Conservation (phyloP, 2,113 vertebrate species). For the Tupaia tana region DNA sequence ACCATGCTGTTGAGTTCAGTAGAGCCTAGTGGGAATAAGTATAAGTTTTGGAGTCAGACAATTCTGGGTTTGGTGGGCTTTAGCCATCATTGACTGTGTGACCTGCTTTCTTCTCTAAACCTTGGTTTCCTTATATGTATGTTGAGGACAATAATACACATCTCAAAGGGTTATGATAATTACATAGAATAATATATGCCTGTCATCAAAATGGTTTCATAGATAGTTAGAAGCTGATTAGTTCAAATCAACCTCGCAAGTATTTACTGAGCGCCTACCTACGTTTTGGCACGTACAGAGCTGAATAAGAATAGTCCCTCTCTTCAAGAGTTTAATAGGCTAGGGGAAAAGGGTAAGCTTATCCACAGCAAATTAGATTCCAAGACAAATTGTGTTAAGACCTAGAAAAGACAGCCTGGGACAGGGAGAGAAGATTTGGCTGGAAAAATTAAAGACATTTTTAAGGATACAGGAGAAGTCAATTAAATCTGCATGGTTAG, state of each 20-base stretch:
- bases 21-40: not conserved
- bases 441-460: slow-evolving; percentile 47
- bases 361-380: not conserved
- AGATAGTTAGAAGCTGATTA: not conserved
- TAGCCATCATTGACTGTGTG: not conserved
- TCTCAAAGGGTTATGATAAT: not conserved
- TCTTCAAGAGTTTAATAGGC: not conserved
- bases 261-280: not conserved
- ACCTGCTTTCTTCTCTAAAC: not conserved
- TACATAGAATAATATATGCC: not conserved
- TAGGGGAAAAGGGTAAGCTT: not conserved
- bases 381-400: not conserved
- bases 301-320: not conserved
- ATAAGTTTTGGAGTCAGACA: not conserved
- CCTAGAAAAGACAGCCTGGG: not conserved
- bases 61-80: not conserved
- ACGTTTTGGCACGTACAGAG: not conserved
- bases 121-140: not conserved
- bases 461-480: not conserved
- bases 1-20: not conserved
- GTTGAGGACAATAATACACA: not conserved
- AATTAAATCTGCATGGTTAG: not conserved
- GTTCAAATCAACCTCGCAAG: not conserved
- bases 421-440: not conserved
- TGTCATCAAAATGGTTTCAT: not conserved